phyloP scores from a whole-genome alignment of 2,888 invertebrate genomes.

The Rhodophaea formosa region DNA sequence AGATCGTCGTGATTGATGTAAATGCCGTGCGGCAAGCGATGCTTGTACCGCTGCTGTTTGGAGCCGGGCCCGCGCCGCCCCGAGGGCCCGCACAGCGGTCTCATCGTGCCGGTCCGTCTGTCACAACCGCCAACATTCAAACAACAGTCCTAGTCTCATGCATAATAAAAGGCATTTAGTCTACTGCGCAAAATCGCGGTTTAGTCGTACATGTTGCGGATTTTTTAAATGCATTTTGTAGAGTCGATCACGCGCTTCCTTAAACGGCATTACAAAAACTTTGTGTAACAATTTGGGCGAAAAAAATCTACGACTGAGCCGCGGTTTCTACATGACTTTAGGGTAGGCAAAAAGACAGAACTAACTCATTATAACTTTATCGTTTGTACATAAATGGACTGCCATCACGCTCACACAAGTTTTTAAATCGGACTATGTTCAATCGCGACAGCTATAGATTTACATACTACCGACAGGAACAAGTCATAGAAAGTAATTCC shows the following conservation, averaged over 20 bases:
- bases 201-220: neutral
- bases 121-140: conserved; percentile 68
- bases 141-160: conserved; percentile 39
- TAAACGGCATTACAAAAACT: too few relatives aligned
- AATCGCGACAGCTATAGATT: neutral
- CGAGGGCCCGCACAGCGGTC: conserved; percentile 88
- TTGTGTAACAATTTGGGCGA: too few relatives aligned
- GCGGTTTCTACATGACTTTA: neutral
- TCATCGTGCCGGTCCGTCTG: conserved; percentile 90
- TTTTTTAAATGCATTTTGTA: too few relatives aligned
- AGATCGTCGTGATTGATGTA: conserved; percentile 98
- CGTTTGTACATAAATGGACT: neutral
- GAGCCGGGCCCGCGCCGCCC: conserved; percentile 80
- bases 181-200: neutral
- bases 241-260: too few relatives aligned
- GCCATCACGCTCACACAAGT: neutral
- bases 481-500: neutral
- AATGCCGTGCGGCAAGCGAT: conserved; percentile 97
- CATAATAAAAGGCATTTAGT: conserved; percentile 18
- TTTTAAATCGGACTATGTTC: neutral
- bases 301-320: neutral
- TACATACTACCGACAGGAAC: neutral
- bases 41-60: conserved; percentile 83
- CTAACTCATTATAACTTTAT: neutral
- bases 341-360: neutral